Evolutionary conservation across 1,140 invertebrate species (phyloP).

Genomic region (Bactericera cockerelli): DNA sequence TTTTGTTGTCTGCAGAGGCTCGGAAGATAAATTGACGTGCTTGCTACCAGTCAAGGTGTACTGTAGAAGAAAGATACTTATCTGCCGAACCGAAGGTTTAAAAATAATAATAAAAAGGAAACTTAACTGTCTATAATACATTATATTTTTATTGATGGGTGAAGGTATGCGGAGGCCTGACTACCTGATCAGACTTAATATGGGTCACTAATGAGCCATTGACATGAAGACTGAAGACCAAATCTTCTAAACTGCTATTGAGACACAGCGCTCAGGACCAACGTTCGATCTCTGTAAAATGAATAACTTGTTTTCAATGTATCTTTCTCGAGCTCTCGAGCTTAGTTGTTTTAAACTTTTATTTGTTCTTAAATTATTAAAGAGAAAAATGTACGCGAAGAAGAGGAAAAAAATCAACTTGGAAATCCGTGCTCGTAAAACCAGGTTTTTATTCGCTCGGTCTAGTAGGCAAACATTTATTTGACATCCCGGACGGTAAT

Average conservation of each 20-base stretch:
- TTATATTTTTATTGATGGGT: conserved; percentile 9
- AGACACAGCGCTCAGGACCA: too few relatives aligned
- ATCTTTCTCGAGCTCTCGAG: background rate
- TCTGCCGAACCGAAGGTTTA: conserved; percentile 7
- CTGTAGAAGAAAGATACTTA: conserved; percentile 1
- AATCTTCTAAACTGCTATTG: background rate
- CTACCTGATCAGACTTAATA: conserved; percentile 6
- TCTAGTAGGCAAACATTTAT: too few relatives aligned
- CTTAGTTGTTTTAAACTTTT: too few relatives aligned
- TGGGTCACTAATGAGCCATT: conserved; percentile 9
- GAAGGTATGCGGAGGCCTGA: background rate
- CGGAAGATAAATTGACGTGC: background rate
- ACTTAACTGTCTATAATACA: conserved; percentile 7
- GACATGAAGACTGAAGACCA: background rate
- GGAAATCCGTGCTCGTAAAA: too few relatives aligned
- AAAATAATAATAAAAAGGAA: conserved; percentile 5
- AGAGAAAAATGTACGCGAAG: too few relatives aligned
- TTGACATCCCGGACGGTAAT: too few relatives aligned
- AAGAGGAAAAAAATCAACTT: too few relatives aligned
- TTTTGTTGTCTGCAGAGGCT: background rate
- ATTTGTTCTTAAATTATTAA: too few relatives aligned
- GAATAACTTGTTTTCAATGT: background rate
- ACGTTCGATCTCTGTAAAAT: too few relatives aligned
- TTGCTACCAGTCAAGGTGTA: background rate
- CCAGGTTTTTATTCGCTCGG: too few relatives aligned